Evolutionary conservation across 2,797 vertebrate species (phyloP), one percentile per base, ranked within the genome.

Genomic region (Phylloscopus collybita): DNA sequence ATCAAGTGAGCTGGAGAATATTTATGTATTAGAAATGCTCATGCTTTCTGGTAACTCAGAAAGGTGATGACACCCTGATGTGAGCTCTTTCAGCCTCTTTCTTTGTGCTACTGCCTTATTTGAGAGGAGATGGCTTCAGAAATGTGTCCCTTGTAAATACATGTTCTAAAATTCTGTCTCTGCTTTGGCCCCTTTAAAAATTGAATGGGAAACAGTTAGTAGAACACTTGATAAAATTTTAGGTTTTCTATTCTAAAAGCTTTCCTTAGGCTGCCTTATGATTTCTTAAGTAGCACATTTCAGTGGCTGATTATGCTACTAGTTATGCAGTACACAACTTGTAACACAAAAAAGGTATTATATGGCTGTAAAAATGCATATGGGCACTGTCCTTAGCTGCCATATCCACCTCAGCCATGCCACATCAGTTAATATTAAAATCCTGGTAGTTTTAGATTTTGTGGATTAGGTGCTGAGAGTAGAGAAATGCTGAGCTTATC

Each of bases 291-390:
- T 80, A 56, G 29, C 16, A 23, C 47, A 70, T 80, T 95, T 94
- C 7, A 20, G 60, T 40, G 54, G 40, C 47, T 92, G 49, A 78
- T 74, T n/a, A 49, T 69, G 12, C 22, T 64, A 69, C 54, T 38
- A 45, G 65, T 80, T 93, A 79, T 89, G 70, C 86, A 94, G 59
- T 71, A 84, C 5, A 3, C 49, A 93, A 80, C 93, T 86, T 89
- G 38, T 80, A 86, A 38, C 40, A 90, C 44, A 76, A 66, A 82
- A 82, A 66, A 79, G 81, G 20, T 60, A 34, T 60, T 87, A 15
- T 32, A n/a, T 87, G 76, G 75, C 75, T 89, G 67, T 92, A 96
- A 87, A 91, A 94, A 86, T 72, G 42, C 19, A 9, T 90, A 71
- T 93, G 64, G 45, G 38, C 74, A 49, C 51, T 94, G 56, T 22